Conservation (phyloP, 2,113 vertebrate genomes). For the Regulus satrapa region DNA sequence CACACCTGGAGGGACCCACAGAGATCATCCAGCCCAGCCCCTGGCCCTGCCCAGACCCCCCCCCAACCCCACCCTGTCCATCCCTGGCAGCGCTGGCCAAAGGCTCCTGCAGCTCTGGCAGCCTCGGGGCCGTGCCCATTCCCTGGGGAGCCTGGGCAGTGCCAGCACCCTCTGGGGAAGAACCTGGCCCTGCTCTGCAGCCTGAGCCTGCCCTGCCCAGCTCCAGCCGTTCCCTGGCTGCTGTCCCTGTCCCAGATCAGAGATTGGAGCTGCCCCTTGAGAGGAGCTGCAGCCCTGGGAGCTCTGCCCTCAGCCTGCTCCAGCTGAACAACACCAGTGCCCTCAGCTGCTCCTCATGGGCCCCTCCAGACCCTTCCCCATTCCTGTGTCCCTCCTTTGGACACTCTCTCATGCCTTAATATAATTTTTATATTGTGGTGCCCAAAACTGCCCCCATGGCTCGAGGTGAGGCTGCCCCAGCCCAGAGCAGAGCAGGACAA, state of each 20-base stretch:
- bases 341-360: background rate
- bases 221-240: too few relatives aligned
- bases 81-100: background rate
- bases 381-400: background rate
- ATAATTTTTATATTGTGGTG: rapidly evolving
- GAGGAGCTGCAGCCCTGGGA: background rate
- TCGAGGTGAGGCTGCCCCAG: background rate
- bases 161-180: too few relatives aligned
- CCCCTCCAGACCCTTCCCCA: background rate
- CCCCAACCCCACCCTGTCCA: background rate
- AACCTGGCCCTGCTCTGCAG: background rate
- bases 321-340: background rate
- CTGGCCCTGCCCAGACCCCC: background rate
- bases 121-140: background rate
- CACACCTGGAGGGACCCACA: background rate
- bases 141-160: background rate
- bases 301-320: background rate
- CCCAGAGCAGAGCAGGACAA: background rate
- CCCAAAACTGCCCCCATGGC: background rate
- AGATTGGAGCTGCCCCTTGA: background rate
- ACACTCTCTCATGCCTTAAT: background rate
- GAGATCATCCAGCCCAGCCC: background rate
- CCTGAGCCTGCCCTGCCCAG: too few relatives aligned
- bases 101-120: background rate
- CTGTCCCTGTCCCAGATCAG: too few relatives aligned